These are phyloP conservation scores for Dryococelus australis DNA, from an alignment of 2,888 invertebrate genomes.

Conservation along the genomic window DNA sequence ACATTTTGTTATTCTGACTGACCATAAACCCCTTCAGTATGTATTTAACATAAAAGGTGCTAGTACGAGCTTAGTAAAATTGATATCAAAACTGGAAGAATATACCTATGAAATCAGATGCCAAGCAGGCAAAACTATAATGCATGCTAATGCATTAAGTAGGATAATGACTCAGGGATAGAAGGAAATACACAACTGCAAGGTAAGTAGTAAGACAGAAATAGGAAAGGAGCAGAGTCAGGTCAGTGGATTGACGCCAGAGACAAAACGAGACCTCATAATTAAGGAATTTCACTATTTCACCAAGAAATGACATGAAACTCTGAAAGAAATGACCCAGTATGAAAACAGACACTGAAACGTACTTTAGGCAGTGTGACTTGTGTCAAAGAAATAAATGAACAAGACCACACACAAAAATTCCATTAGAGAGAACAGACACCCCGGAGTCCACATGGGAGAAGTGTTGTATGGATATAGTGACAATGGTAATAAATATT, in stretches of 20 bases:
- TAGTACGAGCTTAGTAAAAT: conserved; percentile 49
- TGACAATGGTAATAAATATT: not conserved
- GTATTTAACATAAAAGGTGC: conserved; percentile 49
- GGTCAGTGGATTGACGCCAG: no score
- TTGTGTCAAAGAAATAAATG: no score
- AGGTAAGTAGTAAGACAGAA: no score
- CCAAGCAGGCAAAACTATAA: conserved; percentile 46
- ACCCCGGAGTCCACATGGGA: not conserved
- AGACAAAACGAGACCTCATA: not conserved
- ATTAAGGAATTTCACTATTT: not conserved
- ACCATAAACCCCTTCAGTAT: conserved; percentile 52
- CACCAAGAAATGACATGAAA: no score
- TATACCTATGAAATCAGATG: conserved; percentile 51
- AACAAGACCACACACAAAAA: not conserved
- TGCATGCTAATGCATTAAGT: conserved; percentile 42
- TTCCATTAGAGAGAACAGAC: not conserved
- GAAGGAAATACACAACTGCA: no score
- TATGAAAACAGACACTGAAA: not conserved
- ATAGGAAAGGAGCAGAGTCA: no score
- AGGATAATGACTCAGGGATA: no score
- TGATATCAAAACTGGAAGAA: conserved; percentile 51
- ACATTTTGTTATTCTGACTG: conserved; percentile 51
- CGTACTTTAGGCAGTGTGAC: no score
- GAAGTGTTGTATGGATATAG: not conserved
- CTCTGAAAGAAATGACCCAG: not conserved